A percentile compares a stretch with the other conserved stretches of the same genome.
phyloP scores from a whole-genome alignment of 2,113 vertebrate genomes.

The Alligator sinensis region DNA sequence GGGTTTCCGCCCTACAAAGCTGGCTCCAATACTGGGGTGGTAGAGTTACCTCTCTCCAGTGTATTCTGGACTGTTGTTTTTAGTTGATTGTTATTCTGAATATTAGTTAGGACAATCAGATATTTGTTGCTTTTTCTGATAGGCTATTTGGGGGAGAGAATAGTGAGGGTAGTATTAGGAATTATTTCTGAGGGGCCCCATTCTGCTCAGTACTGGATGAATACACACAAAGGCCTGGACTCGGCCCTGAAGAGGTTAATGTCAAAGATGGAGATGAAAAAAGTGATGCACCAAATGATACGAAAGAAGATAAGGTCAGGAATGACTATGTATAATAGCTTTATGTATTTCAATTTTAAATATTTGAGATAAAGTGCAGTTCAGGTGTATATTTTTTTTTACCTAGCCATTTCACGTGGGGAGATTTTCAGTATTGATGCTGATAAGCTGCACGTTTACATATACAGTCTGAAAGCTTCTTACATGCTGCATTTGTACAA shows the following conservation, averaged over 20 bases:
- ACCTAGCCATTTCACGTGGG: neutral
- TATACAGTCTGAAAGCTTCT: neutral
- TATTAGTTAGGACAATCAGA: neutral
- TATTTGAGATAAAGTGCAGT: too few relatives aligned
- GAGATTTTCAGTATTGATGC: neutral
- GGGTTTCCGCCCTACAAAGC: neutral
- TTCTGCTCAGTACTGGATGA: neutral
- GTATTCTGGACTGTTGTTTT: neutral
- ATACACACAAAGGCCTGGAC: conserved; percentile 4
- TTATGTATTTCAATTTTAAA: neutral
- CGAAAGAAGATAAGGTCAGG: neutral
- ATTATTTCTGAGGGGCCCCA: neutral
- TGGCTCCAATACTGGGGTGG: neutral
- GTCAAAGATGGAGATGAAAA: neutral
- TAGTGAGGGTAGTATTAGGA: neutral
- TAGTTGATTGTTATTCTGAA: neutral
- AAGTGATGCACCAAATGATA: neutral
- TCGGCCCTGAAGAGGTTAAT: conserved; percentile 23
- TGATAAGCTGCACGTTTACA: conserved; percentile 21
- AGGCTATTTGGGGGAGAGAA: neutral
- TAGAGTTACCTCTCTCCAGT: neutral
- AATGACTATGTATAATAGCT: accelerated
- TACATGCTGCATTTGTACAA: conserved; percentile 35
- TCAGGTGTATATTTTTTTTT: neutral
- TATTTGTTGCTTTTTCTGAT: neutral